Base-by-base conservation (phyloP, 2,888 invertebrate genomes). In the Agrochola lota region DNA sequence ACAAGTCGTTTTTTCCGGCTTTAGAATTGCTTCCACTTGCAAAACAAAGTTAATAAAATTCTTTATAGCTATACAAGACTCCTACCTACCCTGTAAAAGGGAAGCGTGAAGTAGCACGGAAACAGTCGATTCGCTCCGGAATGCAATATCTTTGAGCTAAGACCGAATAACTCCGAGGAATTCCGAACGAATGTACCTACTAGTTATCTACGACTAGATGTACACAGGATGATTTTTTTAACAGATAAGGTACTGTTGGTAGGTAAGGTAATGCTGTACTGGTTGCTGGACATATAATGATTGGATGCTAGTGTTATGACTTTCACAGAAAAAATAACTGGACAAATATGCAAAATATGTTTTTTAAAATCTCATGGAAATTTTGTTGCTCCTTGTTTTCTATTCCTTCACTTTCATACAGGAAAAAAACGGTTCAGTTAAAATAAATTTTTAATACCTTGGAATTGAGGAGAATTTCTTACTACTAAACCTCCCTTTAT, bases 71-170 rank as follows among this genome's bases (percentile, higher is more conserved):
- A 0, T 6, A 66, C 15, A 17, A 20, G 6, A 59, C 59, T 60
- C 17, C 43, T 60, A 62, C 67, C 46, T 60, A 67, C 55, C n/a
- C 35, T 23, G 8, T 40, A 15, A 23, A 30, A 59, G 46, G 11
- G 15, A 66, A 69, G 52, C 69, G 49, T 40, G 60, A 60, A 67
- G 71, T 43, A 59, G 35, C 64, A n/a, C 49, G 59, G 75, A 57
- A 73, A 71, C 67, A 78, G 74, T 83, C 78, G 73, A 82, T 71
- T 78, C 63, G 67, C 49, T 71, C 17, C n/a, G 83, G 79, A 83
- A 83, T 82, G 83, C 82, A 82, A 82, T 82, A 82, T 82, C 81
- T 78, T 83, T 71, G 81, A 82, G 69, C 81, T 71, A 76, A 71
- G 69, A 60, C 73, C 68, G 83, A 83, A 82, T 74, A 74, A 77